Evolutionary conservation across 92 coral and sea anemone species (phyloP).

Genomic region (Epizoanthus scotinus): DNA sequence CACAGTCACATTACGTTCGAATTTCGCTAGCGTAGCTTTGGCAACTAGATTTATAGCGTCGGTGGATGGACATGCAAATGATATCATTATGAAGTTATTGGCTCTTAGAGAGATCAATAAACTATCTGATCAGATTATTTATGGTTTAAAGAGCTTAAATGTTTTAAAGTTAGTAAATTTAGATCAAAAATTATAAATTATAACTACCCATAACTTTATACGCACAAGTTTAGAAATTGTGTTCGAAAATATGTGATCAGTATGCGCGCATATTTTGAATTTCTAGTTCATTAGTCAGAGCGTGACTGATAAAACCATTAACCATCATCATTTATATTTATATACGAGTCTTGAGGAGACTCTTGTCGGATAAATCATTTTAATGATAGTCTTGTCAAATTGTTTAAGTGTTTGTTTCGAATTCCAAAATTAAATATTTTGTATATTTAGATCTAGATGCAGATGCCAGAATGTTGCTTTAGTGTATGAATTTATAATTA

Average conservation of each 20-base stretch:
- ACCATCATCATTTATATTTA: no score
- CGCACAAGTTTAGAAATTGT: background rate
- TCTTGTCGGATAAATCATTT: no score
- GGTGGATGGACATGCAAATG: background rate
- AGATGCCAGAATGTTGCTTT: no score
- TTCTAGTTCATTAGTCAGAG: constrained; percentile 23
- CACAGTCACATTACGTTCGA: background rate
- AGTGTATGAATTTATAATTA: no score
- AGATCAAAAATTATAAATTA: background rate
- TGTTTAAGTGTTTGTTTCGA: no score
- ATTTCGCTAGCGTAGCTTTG: constrained; percentile 40
- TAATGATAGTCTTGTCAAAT: no score
- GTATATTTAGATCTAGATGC: no score
- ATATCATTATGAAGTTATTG: background rate
- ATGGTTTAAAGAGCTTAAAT: background rate
- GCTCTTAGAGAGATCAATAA: background rate
- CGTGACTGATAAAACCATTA: constrained; percentile 1
- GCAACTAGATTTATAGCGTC: constrained; percentile 50
- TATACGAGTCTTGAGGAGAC: background rate
- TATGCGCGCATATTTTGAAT: constrained; percentile 24
- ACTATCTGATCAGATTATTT: background rate
- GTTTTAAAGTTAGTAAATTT: background rate
- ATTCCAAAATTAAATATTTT: no score
- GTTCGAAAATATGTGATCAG: background rate
- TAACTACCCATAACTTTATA: background rate